Conservation (phyloP, 2,113 vertebrate genomes). For the Petrocephalus zakoni region DNA sequence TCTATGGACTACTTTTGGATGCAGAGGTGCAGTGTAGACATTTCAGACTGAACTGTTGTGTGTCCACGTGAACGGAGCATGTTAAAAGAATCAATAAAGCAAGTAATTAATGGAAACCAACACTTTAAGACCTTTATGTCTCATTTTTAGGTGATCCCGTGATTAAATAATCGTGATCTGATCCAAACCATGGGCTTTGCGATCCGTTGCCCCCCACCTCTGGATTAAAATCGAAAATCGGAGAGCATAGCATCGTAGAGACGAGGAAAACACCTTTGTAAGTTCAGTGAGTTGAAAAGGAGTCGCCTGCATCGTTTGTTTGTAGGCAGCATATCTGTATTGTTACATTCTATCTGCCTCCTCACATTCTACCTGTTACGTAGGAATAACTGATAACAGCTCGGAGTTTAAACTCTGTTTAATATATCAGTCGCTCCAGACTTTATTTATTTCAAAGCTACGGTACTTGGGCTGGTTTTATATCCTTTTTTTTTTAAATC, state of each 20-base stretch:
- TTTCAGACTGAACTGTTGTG: background rate
- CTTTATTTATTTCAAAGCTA: background rate
- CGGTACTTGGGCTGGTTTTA: background rate
- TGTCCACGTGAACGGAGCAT: background rate
- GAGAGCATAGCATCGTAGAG: background rate
- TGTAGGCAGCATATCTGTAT: background rate
- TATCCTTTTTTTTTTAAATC: background rate
- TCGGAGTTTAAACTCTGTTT: background rate
- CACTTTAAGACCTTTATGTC: no score
- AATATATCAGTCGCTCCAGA: background rate
- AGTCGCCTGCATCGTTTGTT: no score
- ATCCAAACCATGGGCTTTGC: background rate
- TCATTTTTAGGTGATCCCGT: no score
- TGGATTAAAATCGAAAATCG: background rate
- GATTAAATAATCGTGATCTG: background rate
- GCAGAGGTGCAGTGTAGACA: background rate
- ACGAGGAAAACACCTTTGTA: background rate
- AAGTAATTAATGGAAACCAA: no score
- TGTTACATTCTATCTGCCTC: background rate
- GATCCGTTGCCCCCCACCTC: background rate
- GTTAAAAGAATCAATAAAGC: no score
- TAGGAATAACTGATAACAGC: background rate
- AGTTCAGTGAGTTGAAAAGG: background rate
- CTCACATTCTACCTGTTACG: background rate
- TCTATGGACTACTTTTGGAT: background rate